Base-by-base conservation (phyloP, 2,888 invertebrate species). In the Drosophila sordidula region DNA sequence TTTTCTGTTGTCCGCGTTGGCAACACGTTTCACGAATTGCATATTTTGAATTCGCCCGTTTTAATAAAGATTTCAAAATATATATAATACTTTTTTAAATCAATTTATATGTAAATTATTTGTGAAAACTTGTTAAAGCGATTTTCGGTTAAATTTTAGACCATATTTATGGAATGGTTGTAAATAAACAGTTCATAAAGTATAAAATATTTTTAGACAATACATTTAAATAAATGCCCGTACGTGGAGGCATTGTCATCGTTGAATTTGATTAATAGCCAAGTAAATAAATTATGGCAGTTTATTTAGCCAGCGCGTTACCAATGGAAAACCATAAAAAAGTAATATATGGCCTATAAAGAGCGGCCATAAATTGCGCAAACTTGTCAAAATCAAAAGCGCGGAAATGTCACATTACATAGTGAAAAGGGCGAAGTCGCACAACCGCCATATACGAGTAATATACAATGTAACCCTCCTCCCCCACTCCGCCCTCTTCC, bases 311-410 rank as follows among this genome's bases (percentile, higher is more conserved):
- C 58, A 57, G 55, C 62, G 59, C 51, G 42, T 49, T 50, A 50
- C 57, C 46, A 75, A 67, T 59, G 54, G 16, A 54, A 39, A 50
- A 41, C 56, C 47, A 64, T 62, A 78, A 70, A 78, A 62, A 66
- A 50, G 55, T 67, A 64, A 73, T 72, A 52, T 54, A 76, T 78
- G 61, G 71, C 65, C 75, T 50, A 75, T 75, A 75, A 78, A 62
- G 50, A 70, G 52, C 39, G 56, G 16, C 25, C 73, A 80, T 85
- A 79, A 75, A 79, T 85, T 85, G 49, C 44, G 52, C 50, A 71
- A 80, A 85, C 75, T 80, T 82, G 72, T 83, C 82, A 85, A 73
- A 82, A 75, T 75, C 78, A 80, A 75, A 81, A 39, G 66, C 59
- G 61, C 75, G 82, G 73, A 85, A 83, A 80, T 82, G 77, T 70